These are phyloP conservation scores for Adelphocoris suturalis DNA, from an alignment of 2,888 invertebrate species.

Conservation along the genomic window DNA sequence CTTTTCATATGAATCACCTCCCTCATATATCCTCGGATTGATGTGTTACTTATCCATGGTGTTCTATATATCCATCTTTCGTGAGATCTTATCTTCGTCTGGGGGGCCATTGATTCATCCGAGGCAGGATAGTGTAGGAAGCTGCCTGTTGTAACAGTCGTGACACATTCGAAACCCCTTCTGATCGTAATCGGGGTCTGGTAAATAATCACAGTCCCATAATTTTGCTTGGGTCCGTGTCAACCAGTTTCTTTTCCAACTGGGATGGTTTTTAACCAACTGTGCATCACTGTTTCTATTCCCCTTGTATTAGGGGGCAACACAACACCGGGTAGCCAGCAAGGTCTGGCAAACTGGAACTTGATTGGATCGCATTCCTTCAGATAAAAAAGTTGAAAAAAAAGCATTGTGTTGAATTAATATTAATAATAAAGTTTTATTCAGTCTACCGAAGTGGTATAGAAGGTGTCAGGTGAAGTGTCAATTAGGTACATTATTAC, in stretches of 20 bases:
- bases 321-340: no score
- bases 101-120: constrained; percentile 53
- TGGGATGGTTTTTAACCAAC: neutral
- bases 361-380: no score
- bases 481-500: no score
- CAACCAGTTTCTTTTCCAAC: constrained; percentile 37
- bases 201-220: constrained; percentile 65
- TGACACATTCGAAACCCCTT: constrained; percentile 60
- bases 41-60: constrained; percentile 62
- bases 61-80: constrained; percentile 59
- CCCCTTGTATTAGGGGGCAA: neutral
- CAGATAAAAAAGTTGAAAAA: no score
- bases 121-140: constrained; percentile 61
- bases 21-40: constrained; percentile 64
- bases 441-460: no score
- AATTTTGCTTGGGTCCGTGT: constrained; percentile 46
- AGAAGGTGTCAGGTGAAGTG: no score
- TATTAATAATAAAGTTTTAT: no score
- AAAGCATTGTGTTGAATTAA: no score
- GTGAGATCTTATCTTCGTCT: constrained; percentile 45
- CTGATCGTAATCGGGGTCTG: constrained; percentile 55
- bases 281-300: neutral
- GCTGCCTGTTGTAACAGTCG: constrained; percentile 65
- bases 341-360: no score
- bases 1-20: constrained; percentile 52